These are phyloP conservation scores for Dendrocincla tyrannina DNA, from an alignment of 2,797 vertebrate species.

Conservation along the genomic window DNA sequence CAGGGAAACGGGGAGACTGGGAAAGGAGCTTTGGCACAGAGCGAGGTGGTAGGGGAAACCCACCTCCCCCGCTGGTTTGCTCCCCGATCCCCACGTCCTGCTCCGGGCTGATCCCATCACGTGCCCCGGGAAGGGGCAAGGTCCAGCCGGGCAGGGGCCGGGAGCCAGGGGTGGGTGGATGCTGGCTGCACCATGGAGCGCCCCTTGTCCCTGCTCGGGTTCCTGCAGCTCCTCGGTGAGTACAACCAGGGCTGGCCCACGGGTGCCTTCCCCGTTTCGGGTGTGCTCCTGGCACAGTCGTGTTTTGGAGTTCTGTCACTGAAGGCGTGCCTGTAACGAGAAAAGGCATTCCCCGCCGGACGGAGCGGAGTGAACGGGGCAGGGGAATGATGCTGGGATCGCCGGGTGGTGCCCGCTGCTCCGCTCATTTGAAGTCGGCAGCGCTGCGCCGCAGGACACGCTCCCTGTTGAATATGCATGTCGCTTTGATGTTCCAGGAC, in stretches of 20 bases:
- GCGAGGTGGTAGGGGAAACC: background rate
- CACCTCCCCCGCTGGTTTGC: rapidly evolving
- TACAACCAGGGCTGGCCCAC: background rate
- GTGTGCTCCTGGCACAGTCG: background rate
- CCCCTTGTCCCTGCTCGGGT: background rate
- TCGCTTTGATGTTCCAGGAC: constrained; percentile 42
- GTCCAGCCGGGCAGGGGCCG: background rate
- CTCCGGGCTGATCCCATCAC: background rate
- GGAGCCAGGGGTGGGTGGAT: background rate
- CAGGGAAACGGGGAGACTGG: background rate
- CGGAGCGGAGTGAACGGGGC: background rate
- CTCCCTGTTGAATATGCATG: constrained; percentile 50
- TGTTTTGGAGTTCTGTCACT: background rate
- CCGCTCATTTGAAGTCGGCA: background rate
- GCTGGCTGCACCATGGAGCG: background rate
- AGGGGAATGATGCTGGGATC: background rate
- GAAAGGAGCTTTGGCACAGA: no score
- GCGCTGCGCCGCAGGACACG: constrained; percentile 4
- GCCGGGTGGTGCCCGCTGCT: background rate
- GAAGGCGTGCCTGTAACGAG: background rate
- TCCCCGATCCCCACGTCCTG: background rate
- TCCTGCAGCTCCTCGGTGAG: constrained; percentile 64
- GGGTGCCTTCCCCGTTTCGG: rapidly evolving
- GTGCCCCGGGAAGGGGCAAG: constrained; percentile 47
- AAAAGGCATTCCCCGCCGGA: background rate